Evolutionary conservation across 2,888 invertebrate genomes (phyloP), one percentile per base, ranked within the genome.

Genomic region (Biston stratarius): DNA sequence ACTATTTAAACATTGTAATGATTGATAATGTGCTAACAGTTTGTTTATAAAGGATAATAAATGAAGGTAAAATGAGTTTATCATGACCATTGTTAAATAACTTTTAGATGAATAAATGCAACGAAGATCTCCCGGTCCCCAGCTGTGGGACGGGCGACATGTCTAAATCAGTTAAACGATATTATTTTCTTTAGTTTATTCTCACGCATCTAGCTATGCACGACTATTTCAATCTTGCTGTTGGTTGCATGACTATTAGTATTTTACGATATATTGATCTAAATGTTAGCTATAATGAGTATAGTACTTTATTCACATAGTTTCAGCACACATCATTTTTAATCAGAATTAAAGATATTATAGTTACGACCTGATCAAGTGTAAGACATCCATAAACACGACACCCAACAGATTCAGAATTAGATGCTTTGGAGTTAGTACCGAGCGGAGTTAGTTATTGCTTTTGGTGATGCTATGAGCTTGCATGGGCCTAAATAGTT

Each of bases 191-290:
- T 92, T 90, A 85, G 83, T 92, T 92, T 76, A 83, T 86, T 87
- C 82, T 91, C 92, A 93, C 94, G 94, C 94, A 93, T 93, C 89
- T 91, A 92, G 93, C 93, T 92, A 87, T 93, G 94, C 94, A 94
- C 93, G 93, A 86, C 77, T 90, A 84, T 83, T 91, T 92, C 83
- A 83, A 91, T 91, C 86, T 92, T 88, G 93, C 91, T 92, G 87
- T 92, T 88, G 83, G 83, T 84, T 92, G 94, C 94, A 94, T 93
- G 94, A 80, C 72, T 87, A 80, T 88, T 90, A 87, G 86, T 85
- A 83, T 57, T 88, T 83, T 80, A 80, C 78, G 74, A 80, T 80
- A 78, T 82, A 84, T 82, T 81, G 81, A 79, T 90, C 85, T 93
- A 87, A 89, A 85, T 91, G 90, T 92, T 93, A 92, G 91, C 78